Conservation (phyloP, 2,797 vertebrate genomes). For the Xiphophorus birchmanni region DNA sequence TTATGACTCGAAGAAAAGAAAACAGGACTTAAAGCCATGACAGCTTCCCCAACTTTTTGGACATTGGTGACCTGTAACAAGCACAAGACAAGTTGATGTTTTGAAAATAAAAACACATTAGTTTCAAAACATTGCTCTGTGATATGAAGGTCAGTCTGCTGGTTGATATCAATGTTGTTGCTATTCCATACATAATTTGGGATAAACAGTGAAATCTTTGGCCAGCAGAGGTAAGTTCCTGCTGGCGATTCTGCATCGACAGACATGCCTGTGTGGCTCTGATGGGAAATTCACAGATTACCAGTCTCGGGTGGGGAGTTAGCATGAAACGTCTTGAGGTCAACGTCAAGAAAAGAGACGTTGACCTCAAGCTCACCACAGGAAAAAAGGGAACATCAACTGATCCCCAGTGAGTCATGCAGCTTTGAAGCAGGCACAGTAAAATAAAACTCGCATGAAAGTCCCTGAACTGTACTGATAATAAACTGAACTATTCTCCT, state of each 20-base stretch:
- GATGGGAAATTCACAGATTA: conserved; percentile 37
- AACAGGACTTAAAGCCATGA: conserved; percentile 63
- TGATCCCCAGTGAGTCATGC: conserved; percentile 35
- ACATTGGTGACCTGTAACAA: conserved; percentile 61
- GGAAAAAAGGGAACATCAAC: conserved; percentile 11
- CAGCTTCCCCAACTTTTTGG: conserved; percentile 36
- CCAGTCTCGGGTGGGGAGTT: conserved; percentile 13
- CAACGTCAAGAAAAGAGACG: conserved; percentile 4
- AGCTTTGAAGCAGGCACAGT: conserved; percentile 37
- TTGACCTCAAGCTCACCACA: conserved; percentile 31
- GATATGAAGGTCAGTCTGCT: conserved; percentile 58
- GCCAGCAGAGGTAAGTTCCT: conserved; percentile 42
- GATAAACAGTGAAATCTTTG: conserved; percentile 39
- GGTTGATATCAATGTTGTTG: conserved; percentile 34
- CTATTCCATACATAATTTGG: background rate
- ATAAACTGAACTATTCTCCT: conserved; percentile 45
- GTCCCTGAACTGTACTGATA: conserved; percentile 40
- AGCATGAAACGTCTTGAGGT: background rate
- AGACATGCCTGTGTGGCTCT: conserved; percentile 16
- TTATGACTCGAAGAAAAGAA: conserved; percentile 70
- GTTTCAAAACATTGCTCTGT: conserved; percentile 35
- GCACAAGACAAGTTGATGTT: conserved; percentile 60
- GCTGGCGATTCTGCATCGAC: conserved; percentile 52
- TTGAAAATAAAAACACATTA: conserved; percentile 42
- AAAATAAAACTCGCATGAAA: conserved; percentile 46